Evolutionary conservation across 1,140 invertebrate genomes (phyloP), one percentile per base, ranked within the genome.

Genomic region (Oncopodura yosiiana): DNA sequence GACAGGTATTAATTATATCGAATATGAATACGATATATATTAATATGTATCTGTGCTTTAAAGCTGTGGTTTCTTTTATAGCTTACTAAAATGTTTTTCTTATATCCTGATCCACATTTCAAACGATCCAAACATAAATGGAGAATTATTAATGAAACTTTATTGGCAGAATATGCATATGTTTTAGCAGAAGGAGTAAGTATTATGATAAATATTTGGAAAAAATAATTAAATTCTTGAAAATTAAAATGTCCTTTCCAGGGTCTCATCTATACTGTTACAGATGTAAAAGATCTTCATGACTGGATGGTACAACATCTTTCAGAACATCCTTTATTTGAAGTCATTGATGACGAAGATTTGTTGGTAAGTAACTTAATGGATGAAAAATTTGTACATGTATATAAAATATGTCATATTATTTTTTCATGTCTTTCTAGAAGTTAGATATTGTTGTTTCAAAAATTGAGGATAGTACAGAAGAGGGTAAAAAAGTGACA

Each of bases 41-140:
- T 29, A n/a, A 6, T 12, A 49, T 45, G 16, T 36, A 8, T 34
- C 2, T 18, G 11, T 43, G 14, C 44, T 6, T 49, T 3, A 26
- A 2, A 45, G 5, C 9, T 8, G 18, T 30, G 51, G 62, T 63
- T 62, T 66, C 54, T 65, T 58, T 78, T 81, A 62, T 77, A 99
- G 84, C 73, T 99, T 14, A 82, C 84, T 58, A 99, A 99, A 75
- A 94, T 99, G 82, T 99, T 99, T 72, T 98, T 99, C 69, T 74
- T 99, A n/a, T 99, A 96, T 72, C 96, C 96, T 26, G 96, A 99
- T 77, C 96, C 96, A 32, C 96, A 99, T 77, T 99, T 99, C 70
- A 99, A 99, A 71, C 95, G 89, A 66, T 82, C 90, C 0, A 99
- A 99, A 75, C 92, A 98, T 68, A 99, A 99, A 74, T 99, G 95